phyloP scores from a whole-genome alignment of 1,140 invertebrate species.

The Papilio polytes region DNA sequence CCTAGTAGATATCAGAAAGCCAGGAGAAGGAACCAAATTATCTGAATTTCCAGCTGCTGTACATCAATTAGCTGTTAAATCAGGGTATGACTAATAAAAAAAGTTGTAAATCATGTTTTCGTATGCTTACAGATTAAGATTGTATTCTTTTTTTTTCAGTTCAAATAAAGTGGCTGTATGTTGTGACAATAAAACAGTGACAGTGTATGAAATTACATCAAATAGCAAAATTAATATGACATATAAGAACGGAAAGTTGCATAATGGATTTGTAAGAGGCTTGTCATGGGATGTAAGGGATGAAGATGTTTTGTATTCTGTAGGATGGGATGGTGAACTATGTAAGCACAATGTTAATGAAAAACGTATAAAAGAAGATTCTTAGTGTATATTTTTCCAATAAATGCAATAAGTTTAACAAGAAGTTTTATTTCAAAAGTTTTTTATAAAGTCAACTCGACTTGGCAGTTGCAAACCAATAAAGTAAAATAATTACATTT shows the following conservation, averaged over 20 bases:
- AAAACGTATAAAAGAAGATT: slow-evolving; percentile 26
- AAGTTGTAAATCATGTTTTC: no score
- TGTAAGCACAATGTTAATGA: slow-evolving; percentile 56
- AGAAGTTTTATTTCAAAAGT: slow-evolving; percentile 1
- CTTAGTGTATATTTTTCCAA: slow-evolving; percentile 28
- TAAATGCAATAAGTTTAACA: background rate
- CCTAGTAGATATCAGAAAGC: slow-evolving; percentile 66
- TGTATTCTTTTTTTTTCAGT: slow-evolving; percentile 57
- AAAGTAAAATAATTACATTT: no score
- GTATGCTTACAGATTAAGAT: no score
- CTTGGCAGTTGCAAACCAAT: background rate
- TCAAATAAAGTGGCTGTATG: slow-evolving; percentile 69
- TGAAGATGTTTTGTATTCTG: slow-evolving; percentile 62
- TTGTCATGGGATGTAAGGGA: slow-evolving; percentile 68
- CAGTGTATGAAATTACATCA: slow-evolving; percentile 62
- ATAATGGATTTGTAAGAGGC: slow-evolving; percentile 72
- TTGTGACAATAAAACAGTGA: slow-evolving; percentile 78
- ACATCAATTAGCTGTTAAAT: slow-evolving; percentile 61
- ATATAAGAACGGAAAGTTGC: slow-evolving; percentile 68
- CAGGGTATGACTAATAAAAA: slow-evolving; percentile 55
- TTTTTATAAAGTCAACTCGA: background rate
- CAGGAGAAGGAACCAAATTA: slow-evolving; percentile 51
- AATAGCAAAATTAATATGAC: slow-evolving; percentile 57
- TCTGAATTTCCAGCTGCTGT: slow-evolving; percentile 67
- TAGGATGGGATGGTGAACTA: slow-evolving; percentile 75